A percentile compares a stretch with the other conserved stretches of the same genome.
Evolutionary conservation across 2,797 vertebrate species (phyloP).

Genomic region (Sebastes hubbsi): DNA sequence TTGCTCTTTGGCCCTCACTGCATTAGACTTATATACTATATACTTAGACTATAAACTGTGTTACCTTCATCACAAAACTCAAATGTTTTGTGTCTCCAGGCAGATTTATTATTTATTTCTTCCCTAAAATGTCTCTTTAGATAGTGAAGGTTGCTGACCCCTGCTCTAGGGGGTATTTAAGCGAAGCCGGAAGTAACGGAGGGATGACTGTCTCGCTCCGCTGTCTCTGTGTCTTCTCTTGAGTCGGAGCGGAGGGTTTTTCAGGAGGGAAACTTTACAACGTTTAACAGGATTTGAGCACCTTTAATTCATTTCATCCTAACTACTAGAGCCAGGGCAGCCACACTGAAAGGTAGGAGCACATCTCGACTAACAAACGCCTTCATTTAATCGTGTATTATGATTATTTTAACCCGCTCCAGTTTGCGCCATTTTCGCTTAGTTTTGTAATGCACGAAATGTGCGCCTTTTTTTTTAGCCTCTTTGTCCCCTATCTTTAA

Average conservation of each 20-base stretch:
- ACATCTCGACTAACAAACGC: not conserved
- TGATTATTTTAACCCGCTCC: slow-evolving; percentile 66
- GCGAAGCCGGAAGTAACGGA: slow-evolving; percentile 69
- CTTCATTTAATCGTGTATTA: slow-evolving; percentile 48
- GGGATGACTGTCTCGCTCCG: slow-evolving; percentile 31
- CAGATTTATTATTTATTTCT: too few relatives aligned
- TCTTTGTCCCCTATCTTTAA: slow-evolving; percentile 83
- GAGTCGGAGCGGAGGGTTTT: slow-evolving; percentile 85
- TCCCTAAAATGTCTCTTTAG: too few relatives aligned
- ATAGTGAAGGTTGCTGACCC: too few relatives aligned
- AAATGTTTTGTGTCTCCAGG: too few relatives aligned
- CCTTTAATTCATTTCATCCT: slow-evolving; percentile 67
- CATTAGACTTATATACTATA: too few relatives aligned
- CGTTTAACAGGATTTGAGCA: slow-evolving; percentile 83
- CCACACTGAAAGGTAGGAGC: slow-evolving; percentile 75
- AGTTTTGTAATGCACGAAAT: slow-evolving; percentile 81
- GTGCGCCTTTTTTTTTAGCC: slow-evolving; percentile 77
- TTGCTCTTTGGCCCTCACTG: too few relatives aligned
- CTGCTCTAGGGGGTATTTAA: slow-evolving; percentile 35
- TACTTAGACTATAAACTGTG: too few relatives aligned
- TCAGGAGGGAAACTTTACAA: slow-evolving; percentile 89
- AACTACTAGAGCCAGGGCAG: slow-evolving; percentile 68
- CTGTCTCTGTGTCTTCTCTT: slow-evolving; percentile 59
- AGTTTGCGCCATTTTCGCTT: slow-evolving; percentile 84
- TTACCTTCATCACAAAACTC: too few relatives aligned